These are phyloP conservation scores for Chloropsis cyanopogon DNA, from an alignment of 2,113 vertebrate species.

Conservation along the genomic window DNA sequence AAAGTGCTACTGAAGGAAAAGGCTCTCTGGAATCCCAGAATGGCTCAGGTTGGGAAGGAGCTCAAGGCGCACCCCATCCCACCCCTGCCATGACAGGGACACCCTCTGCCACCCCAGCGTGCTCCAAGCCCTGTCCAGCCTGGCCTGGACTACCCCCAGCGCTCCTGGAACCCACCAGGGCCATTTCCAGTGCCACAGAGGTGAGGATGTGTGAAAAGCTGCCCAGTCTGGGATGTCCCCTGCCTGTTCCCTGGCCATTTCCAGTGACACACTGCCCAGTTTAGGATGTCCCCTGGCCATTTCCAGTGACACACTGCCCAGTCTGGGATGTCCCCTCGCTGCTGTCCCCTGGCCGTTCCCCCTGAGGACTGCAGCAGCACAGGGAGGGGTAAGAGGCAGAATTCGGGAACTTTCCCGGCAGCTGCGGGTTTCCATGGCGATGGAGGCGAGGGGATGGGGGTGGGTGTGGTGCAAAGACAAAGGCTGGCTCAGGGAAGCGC, in stretches of 20 bases:
- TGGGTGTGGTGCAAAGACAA: background rate
- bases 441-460: background rate
- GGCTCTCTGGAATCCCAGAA: background rate
- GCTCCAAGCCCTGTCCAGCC: background rate
- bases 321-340: too few species aligned
- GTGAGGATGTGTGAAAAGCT: background rate
- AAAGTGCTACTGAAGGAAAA: background rate
- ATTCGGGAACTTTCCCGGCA: background rate
- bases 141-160: background rate
- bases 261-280: too few species aligned
- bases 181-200: accelerated
- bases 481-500: background rate
- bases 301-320: too few species aligned
- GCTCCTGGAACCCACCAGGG: accelerated
- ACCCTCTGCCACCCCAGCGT: background rate
- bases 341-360: background rate
- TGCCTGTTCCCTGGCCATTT: too few species aligned
- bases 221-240: too few species aligned
- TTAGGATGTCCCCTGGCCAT: too few species aligned
- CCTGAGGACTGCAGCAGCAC: too few species aligned
- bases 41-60: background rate
- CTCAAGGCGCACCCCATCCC: background rate
- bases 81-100: background rate
- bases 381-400: background rate
- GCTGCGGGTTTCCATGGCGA: slow-evolving; percentile 28